Conservation (phyloP, 2,888 invertebrate species). For the Panorpa germanica region DNA sequence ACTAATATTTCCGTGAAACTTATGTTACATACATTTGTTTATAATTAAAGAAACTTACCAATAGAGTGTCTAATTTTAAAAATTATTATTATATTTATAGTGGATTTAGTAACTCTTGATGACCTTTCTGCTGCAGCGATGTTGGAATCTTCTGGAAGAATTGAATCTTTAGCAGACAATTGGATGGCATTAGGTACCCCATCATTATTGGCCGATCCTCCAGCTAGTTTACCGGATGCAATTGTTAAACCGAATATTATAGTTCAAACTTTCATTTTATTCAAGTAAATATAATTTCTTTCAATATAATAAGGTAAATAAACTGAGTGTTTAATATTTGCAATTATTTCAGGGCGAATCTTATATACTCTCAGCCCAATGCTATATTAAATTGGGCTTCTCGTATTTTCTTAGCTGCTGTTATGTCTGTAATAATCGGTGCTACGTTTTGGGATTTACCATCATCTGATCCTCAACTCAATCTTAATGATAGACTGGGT, state of each 20-base stretch:
- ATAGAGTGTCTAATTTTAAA: slow-evolving; percentile 2
- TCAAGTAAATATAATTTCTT: not conserved
- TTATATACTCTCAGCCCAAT: slow-evolving; percentile 71
- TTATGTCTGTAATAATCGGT: slow-evolving; percentile 67
- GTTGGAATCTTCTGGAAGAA: slow-evolving; percentile 84
- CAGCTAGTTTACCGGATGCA: slow-evolving; percentile 55
- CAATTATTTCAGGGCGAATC: slow-evolving; percentile 36
- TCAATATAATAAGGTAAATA: slow-evolving; percentile 5
- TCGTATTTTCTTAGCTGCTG: slow-evolving; percentile 57
- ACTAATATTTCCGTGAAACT: not conserved
- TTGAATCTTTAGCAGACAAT: slow-evolving; percentile 73
- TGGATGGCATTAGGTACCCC: slow-evolving; percentile 28
- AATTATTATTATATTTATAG: slow-evolving; percentile 27
- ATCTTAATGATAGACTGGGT: slow-evolving; percentile 63
- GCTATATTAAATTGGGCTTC: slow-evolving; percentile 63
- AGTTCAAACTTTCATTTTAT: slow-evolving; percentile 14
- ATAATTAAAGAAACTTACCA: not conserved
- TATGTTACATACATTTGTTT: not conserved
- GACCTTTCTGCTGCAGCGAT: slow-evolving; percentile 87
- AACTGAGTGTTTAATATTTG: slow-evolving; percentile 13
- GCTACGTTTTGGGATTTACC: slow-evolving; percentile 83
- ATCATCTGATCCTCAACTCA: slow-evolving; percentile 49
- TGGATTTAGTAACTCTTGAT: slow-evolving; percentile 85
- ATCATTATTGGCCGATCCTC: slow-evolving; percentile 43
- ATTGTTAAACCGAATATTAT: slow-evolving; percentile 23